Evolutionary conservation across 2,113 vertebrate genomes (phyloP).

Genomic region (Hippoglossus stenolepis): DNA sequence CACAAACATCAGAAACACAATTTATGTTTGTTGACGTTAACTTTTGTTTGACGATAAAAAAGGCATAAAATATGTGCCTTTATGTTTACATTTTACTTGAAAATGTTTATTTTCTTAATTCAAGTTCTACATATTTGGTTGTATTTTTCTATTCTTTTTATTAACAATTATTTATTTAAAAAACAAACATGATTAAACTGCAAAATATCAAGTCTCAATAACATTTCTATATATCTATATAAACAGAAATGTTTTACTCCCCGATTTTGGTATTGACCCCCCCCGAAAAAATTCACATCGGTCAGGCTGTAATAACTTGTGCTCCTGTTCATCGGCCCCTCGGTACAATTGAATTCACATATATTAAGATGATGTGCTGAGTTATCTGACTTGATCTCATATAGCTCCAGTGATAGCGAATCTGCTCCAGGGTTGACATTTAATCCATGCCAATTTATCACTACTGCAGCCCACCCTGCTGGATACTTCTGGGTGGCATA

Average conservation of each 20-base stretch:
- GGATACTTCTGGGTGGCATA: conserved; percentile 51
- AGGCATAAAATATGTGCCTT: too few species aligned
- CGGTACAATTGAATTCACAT: conserved; percentile 9
- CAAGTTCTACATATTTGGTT: too few species aligned
- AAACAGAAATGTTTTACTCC: not conserved
- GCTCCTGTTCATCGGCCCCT: conserved; percentile 17
- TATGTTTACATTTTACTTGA: too few species aligned
- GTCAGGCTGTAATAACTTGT: not conserved
- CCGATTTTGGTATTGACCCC: not conserved
- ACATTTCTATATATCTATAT: not conserved
- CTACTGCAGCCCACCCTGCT: conserved; percentile 51
- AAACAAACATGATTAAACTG: too few species aligned
- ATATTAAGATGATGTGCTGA: conserved; percentile 48
- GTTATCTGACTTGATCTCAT: conserved; percentile 46
- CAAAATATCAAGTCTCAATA: too few species aligned
- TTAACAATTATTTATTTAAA: too few species aligned
- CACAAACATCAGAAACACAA: too few species aligned
- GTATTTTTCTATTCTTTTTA: too few species aligned
- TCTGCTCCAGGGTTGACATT: conserved; percentile 76
- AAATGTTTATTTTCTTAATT: too few species aligned
- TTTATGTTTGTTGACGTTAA: too few species aligned
- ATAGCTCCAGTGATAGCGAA: conserved; percentile 52
- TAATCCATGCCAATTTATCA: conserved; percentile 79
- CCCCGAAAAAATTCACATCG: not conserved
- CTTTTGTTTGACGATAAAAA: too few species aligned